A percentile compares a stretch with the other conserved stretches of the same genome.
Conservation (phyloP, 2,113 vertebrate genomes). For the Gymnorhina tibicen region DNA sequence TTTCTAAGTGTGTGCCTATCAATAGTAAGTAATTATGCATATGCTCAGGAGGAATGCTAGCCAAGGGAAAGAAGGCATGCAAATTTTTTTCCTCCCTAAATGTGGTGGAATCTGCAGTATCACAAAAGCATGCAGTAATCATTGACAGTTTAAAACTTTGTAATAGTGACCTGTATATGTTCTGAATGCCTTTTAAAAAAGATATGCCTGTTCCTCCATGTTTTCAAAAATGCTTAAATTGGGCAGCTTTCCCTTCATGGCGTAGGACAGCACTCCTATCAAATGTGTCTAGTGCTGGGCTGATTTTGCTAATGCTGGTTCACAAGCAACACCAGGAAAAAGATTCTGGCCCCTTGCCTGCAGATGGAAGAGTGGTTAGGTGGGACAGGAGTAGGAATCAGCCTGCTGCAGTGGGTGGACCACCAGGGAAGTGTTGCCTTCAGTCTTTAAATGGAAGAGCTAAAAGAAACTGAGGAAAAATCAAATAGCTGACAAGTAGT, state of each 20-base stretch:
- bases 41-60: background rate
- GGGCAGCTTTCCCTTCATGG: background rate
- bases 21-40: background rate
- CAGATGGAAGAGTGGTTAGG: background rate
- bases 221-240: background rate
- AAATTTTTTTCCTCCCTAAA: background rate
- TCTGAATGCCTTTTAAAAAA: background rate
- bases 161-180: background rate
- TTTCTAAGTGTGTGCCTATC: background rate
- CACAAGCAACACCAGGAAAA: background rate
- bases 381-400: background rate
- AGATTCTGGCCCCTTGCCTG: background rate
- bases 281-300: background rate
- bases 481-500: background rate
- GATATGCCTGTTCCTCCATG: rapidly evolving
- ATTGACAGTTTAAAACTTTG: background rate
- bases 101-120: background rate
- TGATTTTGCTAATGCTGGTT: background rate
- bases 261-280: background rate
- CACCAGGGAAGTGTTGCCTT: background rate
- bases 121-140: background rate
- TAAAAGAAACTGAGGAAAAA: background rate
- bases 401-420: background rate
- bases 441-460: background rate
- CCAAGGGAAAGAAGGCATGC: background rate